These are phyloP conservation scores for Hirtodrosophila duncani DNA, from an alignment of 2,888 invertebrate genomes.

Conservation along the genomic window DNA sequence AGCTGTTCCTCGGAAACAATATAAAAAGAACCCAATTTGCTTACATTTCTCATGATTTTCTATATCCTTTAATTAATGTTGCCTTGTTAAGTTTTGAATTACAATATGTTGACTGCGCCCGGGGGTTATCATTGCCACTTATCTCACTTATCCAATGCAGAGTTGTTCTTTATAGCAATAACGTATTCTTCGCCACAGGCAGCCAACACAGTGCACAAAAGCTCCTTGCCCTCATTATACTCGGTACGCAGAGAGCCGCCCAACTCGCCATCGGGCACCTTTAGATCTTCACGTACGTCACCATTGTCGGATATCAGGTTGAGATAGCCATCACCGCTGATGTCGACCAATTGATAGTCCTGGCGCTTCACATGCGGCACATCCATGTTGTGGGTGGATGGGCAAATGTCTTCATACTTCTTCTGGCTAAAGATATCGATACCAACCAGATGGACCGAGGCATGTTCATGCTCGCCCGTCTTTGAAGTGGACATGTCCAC, in stretches of 20 bases:
- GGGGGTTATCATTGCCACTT: too few relatives aligned
- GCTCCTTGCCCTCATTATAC: slow-evolving; percentile 91
- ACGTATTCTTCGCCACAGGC: slow-evolving; percentile 95
- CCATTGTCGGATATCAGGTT: slow-evolving; percentile 97
- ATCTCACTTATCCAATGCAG: slow-evolving; percentile 96
- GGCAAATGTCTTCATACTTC: slow-evolving; percentile 98
- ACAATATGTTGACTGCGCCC: too few relatives aligned
- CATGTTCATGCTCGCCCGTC: slow-evolving; percentile 99
- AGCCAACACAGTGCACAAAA: slow-evolving; percentile 95
- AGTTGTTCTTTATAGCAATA: slow-evolving; percentile 96
- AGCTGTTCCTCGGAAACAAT: too few relatives aligned
- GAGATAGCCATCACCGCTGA: slow-evolving; percentile 93
- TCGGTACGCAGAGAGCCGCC: slow-evolving; percentile 91
- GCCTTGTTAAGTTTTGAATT: too few relatives aligned
- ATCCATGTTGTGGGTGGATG: slow-evolving; percentile 99
- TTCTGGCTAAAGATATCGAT: slow-evolving; percentile 92
- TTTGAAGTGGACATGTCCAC: slow-evolving; percentile 99
- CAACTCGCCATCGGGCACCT: slow-evolving; percentile 95
- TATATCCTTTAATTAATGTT: too few relatives aligned
- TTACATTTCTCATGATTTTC: too few relatives aligned
- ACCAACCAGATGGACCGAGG: slow-evolving; percentile 97
- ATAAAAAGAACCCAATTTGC: too few relatives aligned
- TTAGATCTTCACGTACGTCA: slow-evolving; percentile 96
- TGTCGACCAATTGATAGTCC: slow-evolving; percentile 97
- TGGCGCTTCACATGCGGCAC: slow-evolving; percentile 99